A percentile compares a stretch with the other conserved stretches of the same genome.
phyloP scores from a whole-genome alignment of 1,140 invertebrate genomes.

The Pseudoatta argentina region DNA sequence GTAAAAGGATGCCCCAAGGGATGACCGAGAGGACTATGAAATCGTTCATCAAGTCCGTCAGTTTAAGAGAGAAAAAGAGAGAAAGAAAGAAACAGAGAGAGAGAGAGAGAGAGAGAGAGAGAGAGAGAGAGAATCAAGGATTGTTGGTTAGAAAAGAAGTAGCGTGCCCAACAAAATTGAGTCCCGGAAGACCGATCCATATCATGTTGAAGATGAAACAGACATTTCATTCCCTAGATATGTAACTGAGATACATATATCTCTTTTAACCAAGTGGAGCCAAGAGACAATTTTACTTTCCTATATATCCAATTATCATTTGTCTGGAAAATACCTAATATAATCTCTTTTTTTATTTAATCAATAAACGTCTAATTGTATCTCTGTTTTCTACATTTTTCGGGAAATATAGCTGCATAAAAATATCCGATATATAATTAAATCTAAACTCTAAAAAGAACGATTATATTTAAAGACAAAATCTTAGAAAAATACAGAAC shows the following conservation, averaged over 20 bases:
- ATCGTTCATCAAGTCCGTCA: slow-evolving; percentile 58
- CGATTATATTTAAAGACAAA: neutral
- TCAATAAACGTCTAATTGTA: neutral
- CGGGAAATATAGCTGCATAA: neutral
- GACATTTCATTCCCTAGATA: slow-evolving; percentile 26
- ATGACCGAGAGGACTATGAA: slow-evolving; percentile 49
- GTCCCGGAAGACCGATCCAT: slow-evolving; percentile 21
- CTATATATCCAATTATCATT: neutral
- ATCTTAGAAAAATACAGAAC: neutral
- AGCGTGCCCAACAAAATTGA: slow-evolving; percentile 16
- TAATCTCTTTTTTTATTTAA: slow-evolving; percentile 8
- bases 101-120: neutral
- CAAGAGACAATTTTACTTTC: neutral
- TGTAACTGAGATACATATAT: neutral
- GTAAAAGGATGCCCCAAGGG: slow-evolving; percentile 68
- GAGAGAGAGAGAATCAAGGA: neutral
- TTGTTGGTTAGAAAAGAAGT: neutral
- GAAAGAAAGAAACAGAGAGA: neutral
- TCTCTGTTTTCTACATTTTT: neutral
- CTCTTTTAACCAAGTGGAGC: neutral
- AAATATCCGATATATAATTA: neutral
- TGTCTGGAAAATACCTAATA: neutral
- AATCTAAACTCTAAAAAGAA: neutral
- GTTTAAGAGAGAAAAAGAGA: neutral
- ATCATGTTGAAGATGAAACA: slow-evolving; percentile 28